Conservation (phyloP, 2,113 vertebrate genomes). For the Rutilus rutilus region DNA sequence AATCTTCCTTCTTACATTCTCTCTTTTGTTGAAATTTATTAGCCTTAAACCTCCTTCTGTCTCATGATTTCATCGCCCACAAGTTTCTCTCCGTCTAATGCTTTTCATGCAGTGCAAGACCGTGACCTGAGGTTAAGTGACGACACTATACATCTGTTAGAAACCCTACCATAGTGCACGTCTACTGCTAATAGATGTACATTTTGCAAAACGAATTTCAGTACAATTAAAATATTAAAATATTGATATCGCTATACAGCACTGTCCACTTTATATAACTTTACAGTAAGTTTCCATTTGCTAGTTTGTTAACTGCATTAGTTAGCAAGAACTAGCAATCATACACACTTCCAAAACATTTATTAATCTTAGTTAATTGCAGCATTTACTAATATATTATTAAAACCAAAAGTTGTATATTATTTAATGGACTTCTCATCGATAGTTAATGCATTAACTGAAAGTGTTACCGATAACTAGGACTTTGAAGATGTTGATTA, state of each 20-base stretch:
- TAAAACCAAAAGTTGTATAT: not conserved
- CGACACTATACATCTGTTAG: too few relatives aligned
- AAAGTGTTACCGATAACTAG: too few relatives aligned
- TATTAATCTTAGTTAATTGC: too few relatives aligned
- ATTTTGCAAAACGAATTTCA: not conserved
- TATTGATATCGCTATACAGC: not conserved
- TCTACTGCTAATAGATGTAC: not conserved
- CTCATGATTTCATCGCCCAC: not conserved
- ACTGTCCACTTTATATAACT: not conserved
- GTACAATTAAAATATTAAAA: not conserved
- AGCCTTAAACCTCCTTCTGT: constrained; percentile 14
- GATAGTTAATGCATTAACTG: too few relatives aligned
- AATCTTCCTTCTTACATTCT: not conserved
- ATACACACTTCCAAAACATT: too few relatives aligned
- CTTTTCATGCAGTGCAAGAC: not conserved
- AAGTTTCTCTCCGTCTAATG: not conserved
- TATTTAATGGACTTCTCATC: not conserved
- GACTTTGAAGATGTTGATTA: not conserved
- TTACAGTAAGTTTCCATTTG: too few relatives aligned
- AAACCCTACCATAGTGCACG: too few relatives aligned
- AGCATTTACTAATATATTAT: not conserved
- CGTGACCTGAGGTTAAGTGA: not conserved
- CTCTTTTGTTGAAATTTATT: constrained; percentile 29
- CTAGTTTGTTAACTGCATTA: too few relatives aligned
- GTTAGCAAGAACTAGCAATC: too few relatives aligned